phyloP scores from a whole-genome alignment of 1,140 invertebrate genomes.

The Asobara japonica region DNA sequence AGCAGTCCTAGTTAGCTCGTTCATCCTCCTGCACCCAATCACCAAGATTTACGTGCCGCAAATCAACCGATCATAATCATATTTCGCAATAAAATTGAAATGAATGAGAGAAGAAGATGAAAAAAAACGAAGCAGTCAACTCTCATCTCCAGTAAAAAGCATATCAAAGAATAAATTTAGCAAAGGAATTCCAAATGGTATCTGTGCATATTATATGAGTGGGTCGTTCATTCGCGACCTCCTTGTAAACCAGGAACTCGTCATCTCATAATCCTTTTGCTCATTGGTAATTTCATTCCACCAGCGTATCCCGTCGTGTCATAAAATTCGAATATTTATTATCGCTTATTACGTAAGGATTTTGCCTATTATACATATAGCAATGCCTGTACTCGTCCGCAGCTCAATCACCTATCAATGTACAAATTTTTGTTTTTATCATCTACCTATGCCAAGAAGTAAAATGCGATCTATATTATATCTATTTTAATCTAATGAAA shows the following conservation, averaged over 20 bases:
- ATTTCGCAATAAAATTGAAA: background rate
- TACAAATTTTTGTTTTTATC: background rate
- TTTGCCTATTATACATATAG: background rate
- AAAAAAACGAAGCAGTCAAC: background rate
- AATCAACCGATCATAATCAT: background rate
- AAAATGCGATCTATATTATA: background rate
- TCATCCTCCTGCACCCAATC: background rate
- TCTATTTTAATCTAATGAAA: background rate
- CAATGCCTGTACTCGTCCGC: background rate
- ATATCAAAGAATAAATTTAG: constrained; percentile 13
- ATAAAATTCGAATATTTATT: constrained; percentile 35
- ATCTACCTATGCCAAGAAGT: background rate
- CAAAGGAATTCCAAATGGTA: background rate
- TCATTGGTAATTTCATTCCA: constrained; percentile 12
- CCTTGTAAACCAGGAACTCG: constrained; percentile 24
- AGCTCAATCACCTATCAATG: background rate
- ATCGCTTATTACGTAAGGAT: constrained; percentile 28
- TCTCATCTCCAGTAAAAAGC: background rate
- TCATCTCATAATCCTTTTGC: constrained; percentile 23
- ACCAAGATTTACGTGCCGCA: background rate
- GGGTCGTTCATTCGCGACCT: constrained; percentile 17
- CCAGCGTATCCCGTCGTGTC: constrained; percentile 1
- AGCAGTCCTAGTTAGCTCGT: background rate
- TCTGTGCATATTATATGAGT: background rate
- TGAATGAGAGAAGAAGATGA: background rate